phyloP scores from a whole-genome alignment of 2,888 invertebrate genomes.

The Drosophila macrospina region DNA sequence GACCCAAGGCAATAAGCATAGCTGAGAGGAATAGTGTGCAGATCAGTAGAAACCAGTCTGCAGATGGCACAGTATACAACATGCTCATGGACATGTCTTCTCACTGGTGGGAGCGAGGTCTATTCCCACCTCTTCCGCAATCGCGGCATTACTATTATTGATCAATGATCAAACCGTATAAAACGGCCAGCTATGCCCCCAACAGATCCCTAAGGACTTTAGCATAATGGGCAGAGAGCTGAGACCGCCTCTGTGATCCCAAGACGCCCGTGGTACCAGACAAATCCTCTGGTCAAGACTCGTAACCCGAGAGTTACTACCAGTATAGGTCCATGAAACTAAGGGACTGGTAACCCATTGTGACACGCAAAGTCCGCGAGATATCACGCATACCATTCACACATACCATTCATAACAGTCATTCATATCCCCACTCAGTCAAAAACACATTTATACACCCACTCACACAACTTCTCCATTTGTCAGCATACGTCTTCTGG shows the following conservation, averaged over 20 bases:
- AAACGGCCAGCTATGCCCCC: too few species aligned
- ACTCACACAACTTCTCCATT: not conserved
- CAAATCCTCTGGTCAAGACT: not conserved
- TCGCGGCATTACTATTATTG: too few species aligned
- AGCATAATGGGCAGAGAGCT: not conserved
- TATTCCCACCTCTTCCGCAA: not conserved
- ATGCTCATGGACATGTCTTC: not conserved
- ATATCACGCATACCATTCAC: too few species aligned
- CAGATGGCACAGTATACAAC: not conserved
- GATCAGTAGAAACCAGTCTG: not conserved
- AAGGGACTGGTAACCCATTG: too few species aligned
- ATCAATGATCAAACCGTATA: too few species aligned
- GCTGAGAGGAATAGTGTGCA: not conserved
- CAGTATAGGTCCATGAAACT: too few species aligned
- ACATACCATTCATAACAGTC: too few species aligned
- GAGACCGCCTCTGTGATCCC: conserved; percentile 1
- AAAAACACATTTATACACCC: too few species aligned
- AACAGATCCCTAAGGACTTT: not conserved
- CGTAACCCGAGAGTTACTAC: not conserved
- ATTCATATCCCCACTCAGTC: too few species aligned
- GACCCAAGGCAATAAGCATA: not conserved
- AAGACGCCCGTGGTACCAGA: conserved; percentile 1
- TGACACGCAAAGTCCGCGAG: too few species aligned
- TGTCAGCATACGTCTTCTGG: not conserved
- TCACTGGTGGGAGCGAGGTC: not conserved